Evolutionary conservation across 2,797 vertebrate species (phyloP), one percentile per base, ranked within the genome.

Genomic region (Sebastiscus tertius): DNA sequence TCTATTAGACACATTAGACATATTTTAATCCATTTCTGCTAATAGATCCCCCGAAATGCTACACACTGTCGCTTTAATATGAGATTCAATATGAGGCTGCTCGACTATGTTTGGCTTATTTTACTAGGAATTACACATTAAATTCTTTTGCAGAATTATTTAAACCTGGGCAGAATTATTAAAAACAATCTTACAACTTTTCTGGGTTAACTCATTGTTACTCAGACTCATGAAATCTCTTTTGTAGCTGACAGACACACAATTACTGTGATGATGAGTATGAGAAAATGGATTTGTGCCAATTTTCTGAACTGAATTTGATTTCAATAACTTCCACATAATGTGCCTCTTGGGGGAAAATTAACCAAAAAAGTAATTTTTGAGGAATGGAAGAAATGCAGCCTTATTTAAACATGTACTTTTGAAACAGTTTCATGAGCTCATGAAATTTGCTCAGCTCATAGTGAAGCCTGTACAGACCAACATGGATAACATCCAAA

Each of bases 271-370:
- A 56, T 27, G 72, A 70, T 49, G 7, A 4, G 56, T 58, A 65
- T 56, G 8, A 69, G 34, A 76, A 79, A 79, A 82, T 34, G 36
- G 46, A 85, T 75, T 82, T 70, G 70, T 56, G 56, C 31, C 67
- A 81, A 79, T 67, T 82, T 79, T 31, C 36, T 61, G 8, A 74
- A 64, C 46, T 80, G 58, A 29, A 70, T 83, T 86, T 75, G 54
- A 81, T 83, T 84, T 71, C 22, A 70, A 12, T 33, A 55, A 66
- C 56, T 39, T 73, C 60, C 26, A 60, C 31, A 68, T 66, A 49
- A 59, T 49, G 14, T 34, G 24, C 59, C 76, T 75, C 34, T 66
- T 42, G 34, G 65, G n/a, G 27, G 14, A 26, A 79, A 79, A 69
- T 31, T 79, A 82, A 27, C 56, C 33, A 26, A 58, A 36, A 36